Evolutionary conservation across 2,888 invertebrate species (phyloP).

Genomic region (Nomada fucata): DNA sequence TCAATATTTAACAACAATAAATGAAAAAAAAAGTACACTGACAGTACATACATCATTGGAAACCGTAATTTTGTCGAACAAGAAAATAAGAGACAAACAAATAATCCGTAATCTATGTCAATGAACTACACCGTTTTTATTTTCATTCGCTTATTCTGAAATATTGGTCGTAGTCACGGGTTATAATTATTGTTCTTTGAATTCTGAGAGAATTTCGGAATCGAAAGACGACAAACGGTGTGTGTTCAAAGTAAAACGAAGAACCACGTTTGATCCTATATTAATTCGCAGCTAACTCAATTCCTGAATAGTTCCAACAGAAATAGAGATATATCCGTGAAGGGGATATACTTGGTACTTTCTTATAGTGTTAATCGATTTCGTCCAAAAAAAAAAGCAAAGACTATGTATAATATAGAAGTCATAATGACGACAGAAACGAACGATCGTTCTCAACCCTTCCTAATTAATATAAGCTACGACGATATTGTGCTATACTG

Average conservation of each 20-base stretch:
- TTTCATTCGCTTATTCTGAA: slow-evolving; percentile 4
- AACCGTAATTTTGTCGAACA: not conserved
- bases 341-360: slow-evolving; percentile 29
- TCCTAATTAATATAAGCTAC: slow-evolving; percentile 51
- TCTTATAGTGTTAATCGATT: slow-evolving; percentile 50
- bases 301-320: slow-evolving; percentile 34
- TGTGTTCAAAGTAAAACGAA: slow-evolving; percentile 15
- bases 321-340: slow-evolving; percentile 35
- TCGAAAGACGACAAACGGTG: not conserved
- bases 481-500: slow-evolving; percentile 45
- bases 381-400: slow-evolving; percentile 40
- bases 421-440: slow-evolving; percentile 38
- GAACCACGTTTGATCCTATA: slow-evolving; percentile 1
- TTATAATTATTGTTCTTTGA: not conserved
- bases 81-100: too few relatives aligned
- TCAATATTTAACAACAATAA: slow-evolving; percentile 10
- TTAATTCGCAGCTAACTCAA: slow-evolving; percentile 19
- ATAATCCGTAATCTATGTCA: not conserved
- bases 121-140: not conserved
- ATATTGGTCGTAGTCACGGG: not conserved
- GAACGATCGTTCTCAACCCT: slow-evolving; percentile 50
- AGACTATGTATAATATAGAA: slow-evolving; percentile 56
- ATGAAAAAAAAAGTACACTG: not conserved
- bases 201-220: not conserved
- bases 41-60: slow-evolving; percentile 1